Conservation (phyloP, 2,797 vertebrate species). For the Odontamblyopus lacepedii region DNA sequence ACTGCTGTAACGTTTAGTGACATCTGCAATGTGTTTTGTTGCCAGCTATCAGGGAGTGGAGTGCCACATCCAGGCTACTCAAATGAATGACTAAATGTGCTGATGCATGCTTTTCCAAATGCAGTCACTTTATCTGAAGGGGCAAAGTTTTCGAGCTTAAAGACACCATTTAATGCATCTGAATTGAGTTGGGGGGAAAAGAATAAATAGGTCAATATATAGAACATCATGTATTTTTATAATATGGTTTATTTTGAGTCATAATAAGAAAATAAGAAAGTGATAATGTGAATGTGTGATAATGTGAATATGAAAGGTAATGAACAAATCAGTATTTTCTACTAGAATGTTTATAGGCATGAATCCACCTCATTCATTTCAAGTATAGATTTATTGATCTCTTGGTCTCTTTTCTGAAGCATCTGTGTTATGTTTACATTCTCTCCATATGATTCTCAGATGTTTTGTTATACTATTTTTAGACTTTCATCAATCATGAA, state of each 20-base stretch:
- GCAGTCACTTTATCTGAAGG: not conserved
- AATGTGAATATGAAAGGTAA: not conserved
- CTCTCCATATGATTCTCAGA: slow-evolving; percentile 27
- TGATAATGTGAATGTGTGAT: too few relatives aligned
- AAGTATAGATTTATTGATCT: slow-evolving; percentile 17
- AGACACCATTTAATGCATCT: not conserved
- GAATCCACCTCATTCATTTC: slow-evolving; percentile 12
- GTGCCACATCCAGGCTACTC: slow-evolving; percentile 16
- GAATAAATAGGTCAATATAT: not conserved
- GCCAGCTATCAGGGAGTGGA: slow-evolving; percentile 32
- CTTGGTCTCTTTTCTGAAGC: slow-evolving; percentile 22
- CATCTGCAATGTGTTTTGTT: slow-evolving; percentile 58
- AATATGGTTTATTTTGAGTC: not conserved
- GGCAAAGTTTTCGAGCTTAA: not conserved
- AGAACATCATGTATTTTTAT: not conserved
- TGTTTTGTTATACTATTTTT: slow-evolving; percentile 75
- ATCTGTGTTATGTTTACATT: slow-evolving; percentile 50
- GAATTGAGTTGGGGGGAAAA: not conserved
- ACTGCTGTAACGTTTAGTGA: slow-evolving; percentile 35
- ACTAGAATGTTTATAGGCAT: not conserved
- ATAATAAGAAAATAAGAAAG: not conserved
- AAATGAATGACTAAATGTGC: slow-evolving; percentile 22
- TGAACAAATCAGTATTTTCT: not conserved
- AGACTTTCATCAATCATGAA: slow-evolving; percentile 75
- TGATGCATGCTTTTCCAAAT: slow-evolving; percentile 13